Evolutionary conservation across 2,113 vertebrate species (phyloP).

Genomic region (Clarias magur): DNA sequence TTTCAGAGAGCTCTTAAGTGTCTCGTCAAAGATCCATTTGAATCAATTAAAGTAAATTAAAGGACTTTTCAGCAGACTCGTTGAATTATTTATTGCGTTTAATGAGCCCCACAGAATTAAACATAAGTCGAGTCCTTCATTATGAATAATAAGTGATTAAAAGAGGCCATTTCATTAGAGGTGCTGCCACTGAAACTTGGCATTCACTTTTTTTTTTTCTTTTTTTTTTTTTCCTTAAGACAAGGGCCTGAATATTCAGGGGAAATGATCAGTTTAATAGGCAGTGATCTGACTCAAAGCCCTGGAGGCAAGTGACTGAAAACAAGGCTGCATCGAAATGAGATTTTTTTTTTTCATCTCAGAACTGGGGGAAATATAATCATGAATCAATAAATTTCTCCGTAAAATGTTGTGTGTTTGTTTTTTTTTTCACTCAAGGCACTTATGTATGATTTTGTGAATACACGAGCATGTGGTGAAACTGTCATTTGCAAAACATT

Average conservation of each 20-base stretch:
- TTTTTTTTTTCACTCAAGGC: neutral
- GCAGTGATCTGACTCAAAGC: slow-evolving; percentile 32
- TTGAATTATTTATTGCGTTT: slow-evolving; percentile 62
- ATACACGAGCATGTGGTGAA: slow-evolving; percentile 15
- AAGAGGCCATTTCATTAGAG: slow-evolving; percentile 46
- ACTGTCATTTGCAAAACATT: slow-evolving; percentile 33
- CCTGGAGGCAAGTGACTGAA: slow-evolving; percentile 34
- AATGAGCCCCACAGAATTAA: slow-evolving; percentile 62
- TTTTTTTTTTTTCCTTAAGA: neutral
- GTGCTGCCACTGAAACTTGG: slow-evolving; percentile 15
- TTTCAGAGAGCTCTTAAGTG: slow-evolving; percentile 34
- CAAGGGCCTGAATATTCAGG: slow-evolving; percentile 21
- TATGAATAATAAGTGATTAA: slow-evolving; percentile 56
- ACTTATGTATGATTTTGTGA: slow-evolving; percentile 1
- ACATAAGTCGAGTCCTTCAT: slow-evolving; percentile 60
- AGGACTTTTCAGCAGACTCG: slow-evolving; percentile 57
- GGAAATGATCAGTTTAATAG: slow-evolving; percentile 17
- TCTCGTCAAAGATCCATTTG: slow-evolving; percentile 54
- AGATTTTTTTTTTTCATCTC: neutral
- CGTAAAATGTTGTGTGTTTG: neutral
- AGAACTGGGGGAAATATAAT: slow-evolving; percentile 21
- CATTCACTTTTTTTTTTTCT: neutral
- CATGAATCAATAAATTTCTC: slow-evolving; percentile 28
- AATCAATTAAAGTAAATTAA: slow-evolving; percentile 61
- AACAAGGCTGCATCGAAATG: slow-evolving; percentile 23